Conservation (phyloP, 2,888 invertebrate species). For the Tortrix viridana region DNA sequence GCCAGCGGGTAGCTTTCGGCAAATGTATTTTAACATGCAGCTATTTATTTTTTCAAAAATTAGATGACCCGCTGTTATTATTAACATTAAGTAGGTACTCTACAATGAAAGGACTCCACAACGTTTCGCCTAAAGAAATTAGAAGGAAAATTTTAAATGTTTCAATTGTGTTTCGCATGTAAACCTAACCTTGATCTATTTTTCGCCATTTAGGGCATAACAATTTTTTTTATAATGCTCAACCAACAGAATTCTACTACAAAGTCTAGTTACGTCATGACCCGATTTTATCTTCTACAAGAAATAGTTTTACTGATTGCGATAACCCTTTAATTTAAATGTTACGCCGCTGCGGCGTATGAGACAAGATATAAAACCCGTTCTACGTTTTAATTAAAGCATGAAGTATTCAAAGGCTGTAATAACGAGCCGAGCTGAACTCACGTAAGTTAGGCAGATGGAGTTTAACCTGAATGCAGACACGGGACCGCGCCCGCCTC, state of each 20-base stretch:
- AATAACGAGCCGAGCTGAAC: conserved; percentile 58
- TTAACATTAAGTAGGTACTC: background rate
- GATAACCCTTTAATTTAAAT: conserved; percentile 36
- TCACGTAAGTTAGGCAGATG: conserved; percentile 49
- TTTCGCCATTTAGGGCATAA: too few species aligned
- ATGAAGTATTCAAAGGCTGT: conserved; percentile 70
- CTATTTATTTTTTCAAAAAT: too few species aligned
- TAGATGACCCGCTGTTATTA: background rate
- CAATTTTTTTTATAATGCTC: too few species aligned
- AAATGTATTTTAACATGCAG: too few species aligned
- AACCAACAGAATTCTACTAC: background rate
- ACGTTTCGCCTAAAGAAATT: too few species aligned
- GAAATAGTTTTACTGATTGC: conserved; percentile 10
- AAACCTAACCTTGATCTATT: too few species aligned
- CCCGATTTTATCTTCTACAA: background rate
- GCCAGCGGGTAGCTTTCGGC: too few species aligned
- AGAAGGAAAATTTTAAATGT: too few species aligned
- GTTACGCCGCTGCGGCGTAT: conserved; percentile 34
- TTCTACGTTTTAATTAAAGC: conserved; percentile 69
- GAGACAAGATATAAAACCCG: conserved; percentile 52
- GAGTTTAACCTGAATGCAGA: conserved; percentile 27
- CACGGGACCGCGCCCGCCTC: conserved; percentile 19
- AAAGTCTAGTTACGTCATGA: background rate
- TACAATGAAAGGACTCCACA: too few species aligned
- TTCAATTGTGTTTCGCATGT: too few species aligned